phyloP scores from a whole-genome alignment of 2,797 vertebrate species.

The Meda fulgida region DNA sequence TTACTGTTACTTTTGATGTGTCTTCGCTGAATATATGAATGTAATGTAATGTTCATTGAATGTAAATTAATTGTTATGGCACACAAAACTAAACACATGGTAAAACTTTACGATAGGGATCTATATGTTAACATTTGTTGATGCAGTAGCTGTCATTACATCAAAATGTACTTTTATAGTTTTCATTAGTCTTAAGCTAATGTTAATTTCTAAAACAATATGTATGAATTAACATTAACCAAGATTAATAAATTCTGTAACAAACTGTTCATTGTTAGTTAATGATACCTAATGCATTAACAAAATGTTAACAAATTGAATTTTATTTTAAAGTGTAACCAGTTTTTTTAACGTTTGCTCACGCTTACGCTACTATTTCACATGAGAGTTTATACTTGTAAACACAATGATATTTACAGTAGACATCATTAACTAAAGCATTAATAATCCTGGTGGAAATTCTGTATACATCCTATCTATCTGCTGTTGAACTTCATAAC shows the following conservation, averaged over 20 bases:
- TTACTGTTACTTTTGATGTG: too few species aligned
- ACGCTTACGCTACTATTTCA: not conserved
- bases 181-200: not conserved
- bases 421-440: not conserved
- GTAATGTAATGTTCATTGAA: too few species aligned
- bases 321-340: not conserved
- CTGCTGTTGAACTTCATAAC: conserved; percentile 9
- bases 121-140: not conserved
- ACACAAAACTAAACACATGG: too few species aligned
- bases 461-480: not conserved
- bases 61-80: too few species aligned
- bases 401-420: not conserved
- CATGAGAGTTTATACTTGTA: not conserved
- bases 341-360: not conserved
- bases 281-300: not conserved
- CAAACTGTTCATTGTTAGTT: not conserved
- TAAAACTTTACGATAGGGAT: too few species aligned
- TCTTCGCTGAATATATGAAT: too few species aligned
- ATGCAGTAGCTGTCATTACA: not conserved
- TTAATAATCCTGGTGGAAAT: conserved; percentile 7
- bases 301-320: not conserved
- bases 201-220: not conserved
- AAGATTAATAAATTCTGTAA: not conserved
- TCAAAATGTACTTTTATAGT: not conserved
- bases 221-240: not conserved